These are phyloP conservation scores for Hypomecis punctinalis DNA, from an alignment of 2,888 invertebrate genomes.

Conservation along the genomic window DNA sequence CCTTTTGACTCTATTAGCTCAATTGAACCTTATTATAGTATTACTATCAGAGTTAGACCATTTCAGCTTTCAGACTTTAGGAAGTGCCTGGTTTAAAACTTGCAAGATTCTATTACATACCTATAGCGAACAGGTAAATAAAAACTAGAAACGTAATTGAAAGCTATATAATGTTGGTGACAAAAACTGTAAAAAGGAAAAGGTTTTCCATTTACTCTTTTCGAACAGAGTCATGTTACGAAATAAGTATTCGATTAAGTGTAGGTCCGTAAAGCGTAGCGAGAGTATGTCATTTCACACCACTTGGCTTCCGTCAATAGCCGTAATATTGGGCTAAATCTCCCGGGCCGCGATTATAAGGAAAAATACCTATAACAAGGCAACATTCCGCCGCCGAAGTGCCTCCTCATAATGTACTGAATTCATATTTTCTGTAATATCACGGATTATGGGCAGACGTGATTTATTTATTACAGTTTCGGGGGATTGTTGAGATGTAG, in stretches of 20 bases:
- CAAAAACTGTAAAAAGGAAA: no score
- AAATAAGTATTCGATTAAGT: not conserved
- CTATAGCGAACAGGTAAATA: no score
- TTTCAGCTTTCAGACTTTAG: no score
- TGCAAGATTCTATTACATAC: no score
- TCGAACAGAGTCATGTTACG: not conserved
- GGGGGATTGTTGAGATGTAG: not conserved
- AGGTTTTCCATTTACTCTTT: no score
- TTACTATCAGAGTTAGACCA: no score
- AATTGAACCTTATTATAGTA: no score
- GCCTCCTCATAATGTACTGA: constrained; percentile 27
- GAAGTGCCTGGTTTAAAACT: no score
- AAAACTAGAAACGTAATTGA: no score
- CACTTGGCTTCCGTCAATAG: constrained; percentile 49
- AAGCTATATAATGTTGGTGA: no score
- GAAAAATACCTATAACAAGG: constrained; percentile 31
- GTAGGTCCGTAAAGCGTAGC: constrained; percentile 25
- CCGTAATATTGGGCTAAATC: constrained; percentile 38
- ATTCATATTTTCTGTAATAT: constrained; percentile 32
- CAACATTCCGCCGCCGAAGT: constrained; percentile 23
- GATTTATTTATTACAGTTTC: constrained; percentile 16
- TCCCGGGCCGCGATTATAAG: constrained; percentile 39
- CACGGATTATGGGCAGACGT: constrained; percentile 16
- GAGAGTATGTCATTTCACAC: constrained; percentile 60
- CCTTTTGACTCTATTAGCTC: no score